phyloP scores from a whole-genome alignment of 2,888 invertebrate species.

The Noctua janthina region DNA sequence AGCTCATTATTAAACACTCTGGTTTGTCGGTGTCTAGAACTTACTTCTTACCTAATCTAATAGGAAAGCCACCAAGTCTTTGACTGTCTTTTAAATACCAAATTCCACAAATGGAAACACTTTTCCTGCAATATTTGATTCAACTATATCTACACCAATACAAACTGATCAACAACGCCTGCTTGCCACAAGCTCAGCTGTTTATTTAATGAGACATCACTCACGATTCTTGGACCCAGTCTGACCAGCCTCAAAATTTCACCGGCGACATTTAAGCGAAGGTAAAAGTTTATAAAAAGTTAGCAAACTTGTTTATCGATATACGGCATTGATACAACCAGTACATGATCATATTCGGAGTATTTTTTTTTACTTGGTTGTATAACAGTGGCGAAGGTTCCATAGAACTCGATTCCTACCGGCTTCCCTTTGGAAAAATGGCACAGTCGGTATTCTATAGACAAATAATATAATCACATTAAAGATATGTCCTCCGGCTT shows the following conservation, averaged over 20 bases:
- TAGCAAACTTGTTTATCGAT: slow-evolving; percentile 62
- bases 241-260: slow-evolving; percentile 62
- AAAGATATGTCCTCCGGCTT: too few species aligned
- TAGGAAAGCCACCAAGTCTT: neutral
- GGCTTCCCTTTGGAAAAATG: too few species aligned
- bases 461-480: too few species aligned
- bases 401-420: too few species aligned
- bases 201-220: slow-evolving; percentile 36
- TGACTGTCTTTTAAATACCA: neutral
- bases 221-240: slow-evolving; percentile 37
- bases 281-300: slow-evolving; percentile 67
- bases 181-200: slow-evolving; percentile 19
- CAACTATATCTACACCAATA: neutral
- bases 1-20: too few species aligned
- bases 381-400: neutral
- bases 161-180: neutral
- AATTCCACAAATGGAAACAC: neutral
- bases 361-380: slow-evolving; percentile 32
- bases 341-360: slow-evolving; percentile 45
- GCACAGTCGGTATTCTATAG: too few species aligned
- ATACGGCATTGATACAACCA: slow-evolving; percentile 50
- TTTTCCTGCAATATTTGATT: neutral
- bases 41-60: neutral
- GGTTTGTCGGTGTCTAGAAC: too few species aligned
- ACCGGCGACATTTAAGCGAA: slow-evolving; percentile 64